Percentiles rank a stretch among this genome's conserved stretches.
These are phyloP conservation scores for Eurytoma californica DNA, from an alignment of 2,888 invertebrate genomes.

Conservation along the genomic window DNA sequence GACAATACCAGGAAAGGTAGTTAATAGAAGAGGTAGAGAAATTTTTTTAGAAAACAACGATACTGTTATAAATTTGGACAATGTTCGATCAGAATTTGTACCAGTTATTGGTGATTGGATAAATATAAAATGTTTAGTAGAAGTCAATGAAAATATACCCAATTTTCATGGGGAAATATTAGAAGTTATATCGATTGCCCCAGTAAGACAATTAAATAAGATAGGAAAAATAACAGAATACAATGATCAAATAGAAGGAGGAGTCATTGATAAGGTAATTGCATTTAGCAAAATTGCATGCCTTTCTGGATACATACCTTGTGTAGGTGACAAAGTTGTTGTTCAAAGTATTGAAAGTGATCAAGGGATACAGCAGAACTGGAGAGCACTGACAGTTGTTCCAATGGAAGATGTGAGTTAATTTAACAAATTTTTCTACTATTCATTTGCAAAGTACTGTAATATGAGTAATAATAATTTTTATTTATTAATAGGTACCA, in stretches of 20 bases:
- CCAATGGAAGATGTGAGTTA: slow-evolving; percentile 63
- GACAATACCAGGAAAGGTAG: slow-evolving; percentile 74
- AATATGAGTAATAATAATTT: slow-evolving; percentile 20
- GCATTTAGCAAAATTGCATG: slow-evolving; percentile 79
- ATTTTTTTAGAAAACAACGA: slow-evolving; percentile 77
- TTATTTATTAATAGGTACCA: slow-evolving; percentile 31
- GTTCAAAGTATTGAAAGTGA: slow-evolving; percentile 85
- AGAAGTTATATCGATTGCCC: slow-evolving; percentile 79
- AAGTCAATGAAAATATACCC: slow-evolving; percentile 78
- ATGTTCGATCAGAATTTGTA: slow-evolving; percentile 80
- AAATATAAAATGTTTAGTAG: slow-evolving; percentile 80
- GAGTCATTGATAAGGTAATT: slow-evolving; percentile 79
- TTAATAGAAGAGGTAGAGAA: slow-evolving; percentile 70
- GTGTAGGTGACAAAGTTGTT: slow-evolving; percentile 80
- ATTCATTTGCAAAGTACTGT: background rate
- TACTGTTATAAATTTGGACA: slow-evolving; percentile 80
- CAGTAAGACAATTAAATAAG: slow-evolving; percentile 78
- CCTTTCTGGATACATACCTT: slow-evolving; percentile 76
- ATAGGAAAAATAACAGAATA: slow-evolving; percentile 76
- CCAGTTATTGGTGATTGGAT: slow-evolving; percentile 85
- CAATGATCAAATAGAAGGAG: slow-evolving; percentile 70
- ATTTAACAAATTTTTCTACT: background rate
- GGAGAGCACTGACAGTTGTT: slow-evolving; percentile 79
- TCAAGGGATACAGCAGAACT: slow-evolving; percentile 77
- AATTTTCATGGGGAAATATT: slow-evolving; percentile 78